Percentiles rank a stretch among this genome's conserved stretches.
phyloP scores from a whole-genome alignment of 2,797 vertebrate species.

The Emydoidea blandingii region DNA sequence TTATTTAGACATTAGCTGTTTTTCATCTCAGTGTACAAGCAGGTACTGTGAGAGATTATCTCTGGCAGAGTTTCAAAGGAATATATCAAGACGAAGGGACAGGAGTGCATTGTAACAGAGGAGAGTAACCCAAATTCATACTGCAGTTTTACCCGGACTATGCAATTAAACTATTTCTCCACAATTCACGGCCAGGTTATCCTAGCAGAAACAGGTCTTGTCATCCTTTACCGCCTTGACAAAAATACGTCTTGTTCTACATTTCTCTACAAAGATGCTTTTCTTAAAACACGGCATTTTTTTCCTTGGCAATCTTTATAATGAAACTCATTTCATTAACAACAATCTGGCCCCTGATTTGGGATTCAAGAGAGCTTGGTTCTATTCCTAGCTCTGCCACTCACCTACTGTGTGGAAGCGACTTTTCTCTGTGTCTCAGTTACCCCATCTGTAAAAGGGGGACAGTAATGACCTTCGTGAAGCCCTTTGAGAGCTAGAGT shows the following conservation, averaged over 20 bases:
- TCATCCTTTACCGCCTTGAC: not conserved
- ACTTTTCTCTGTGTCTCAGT: not conserved
- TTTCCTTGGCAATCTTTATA: not conserved
- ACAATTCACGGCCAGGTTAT: constrained; percentile 7
- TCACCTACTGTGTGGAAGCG: not conserved
- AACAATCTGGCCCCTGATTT: not conserved
- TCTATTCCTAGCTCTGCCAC: not conserved
- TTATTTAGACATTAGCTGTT: constrained; percentile 55
- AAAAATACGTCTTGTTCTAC: constrained; percentile 25
- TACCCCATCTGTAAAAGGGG: not conserved
- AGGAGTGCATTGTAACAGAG: not conserved
- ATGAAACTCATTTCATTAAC: not conserved
- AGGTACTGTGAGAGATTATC: constrained; percentile 44
- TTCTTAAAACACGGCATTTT: not conserved
- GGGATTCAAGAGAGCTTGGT: not conserved
- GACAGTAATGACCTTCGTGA: not conserved
- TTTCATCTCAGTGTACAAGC: constrained; percentile 54
- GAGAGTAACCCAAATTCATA: constrained; percentile 7
- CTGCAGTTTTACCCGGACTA: constrained; percentile 35
- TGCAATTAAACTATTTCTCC: constrained; percentile 30
- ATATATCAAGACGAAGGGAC: constrained; percentile 5
- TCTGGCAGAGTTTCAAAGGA: constrained; percentile 46
- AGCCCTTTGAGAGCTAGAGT: not conserved
- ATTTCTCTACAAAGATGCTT: not conserved
- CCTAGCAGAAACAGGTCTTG: constrained; percentile 1